phyloP scores from a whole-genome alignment of 1,140 invertebrate species.

The Cylas formicarius region DNA sequence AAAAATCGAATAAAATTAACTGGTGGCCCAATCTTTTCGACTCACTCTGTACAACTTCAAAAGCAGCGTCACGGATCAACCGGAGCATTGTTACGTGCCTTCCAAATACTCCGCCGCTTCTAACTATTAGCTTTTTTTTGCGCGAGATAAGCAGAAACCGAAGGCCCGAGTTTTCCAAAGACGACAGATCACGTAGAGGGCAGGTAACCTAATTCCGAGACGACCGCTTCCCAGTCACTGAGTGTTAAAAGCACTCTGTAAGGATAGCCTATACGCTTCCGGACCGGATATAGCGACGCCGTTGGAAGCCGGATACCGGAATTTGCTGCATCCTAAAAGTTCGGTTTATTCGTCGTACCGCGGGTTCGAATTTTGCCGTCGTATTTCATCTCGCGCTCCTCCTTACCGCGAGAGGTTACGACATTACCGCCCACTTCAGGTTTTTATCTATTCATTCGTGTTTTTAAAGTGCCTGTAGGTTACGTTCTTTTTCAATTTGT shows the following conservation, averaged over 20 bases:
- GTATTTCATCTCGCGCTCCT: too few relatives aligned
- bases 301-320: conserved; percentile 15
- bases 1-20: too few relatives aligned
- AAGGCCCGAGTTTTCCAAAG: not conserved
- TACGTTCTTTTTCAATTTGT: too few relatives aligned
- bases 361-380: too few relatives aligned
- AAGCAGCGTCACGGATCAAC: conserved; percentile 3
- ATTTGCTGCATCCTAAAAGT: conserved; percentile 16
- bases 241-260: conserved; percentile 10
- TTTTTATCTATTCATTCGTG: too few relatives aligned
- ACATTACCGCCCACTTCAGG: too few relatives aligned
- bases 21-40: too few relatives aligned
- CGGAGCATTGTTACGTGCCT: not conserved
- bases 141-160: not conserved
- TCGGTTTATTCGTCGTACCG: too few relatives aligned
- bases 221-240: conserved; percentile 9
- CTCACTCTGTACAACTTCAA: too few relatives aligned
- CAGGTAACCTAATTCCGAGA: conserved; percentile 18
- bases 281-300: conserved; percentile 2
- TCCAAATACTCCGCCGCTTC: not conserved
- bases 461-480: too few relatives aligned
- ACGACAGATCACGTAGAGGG: conserved; percentile 11
- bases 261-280: conserved; percentile 14
- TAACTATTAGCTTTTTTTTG: conserved; percentile 7
- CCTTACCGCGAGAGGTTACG: too few relatives aligned